Evolutionary conservation across 2,888 invertebrate species (phyloP), one percentile per base, ranked within the genome.

Genomic region (Brachyptera putata): DNA sequence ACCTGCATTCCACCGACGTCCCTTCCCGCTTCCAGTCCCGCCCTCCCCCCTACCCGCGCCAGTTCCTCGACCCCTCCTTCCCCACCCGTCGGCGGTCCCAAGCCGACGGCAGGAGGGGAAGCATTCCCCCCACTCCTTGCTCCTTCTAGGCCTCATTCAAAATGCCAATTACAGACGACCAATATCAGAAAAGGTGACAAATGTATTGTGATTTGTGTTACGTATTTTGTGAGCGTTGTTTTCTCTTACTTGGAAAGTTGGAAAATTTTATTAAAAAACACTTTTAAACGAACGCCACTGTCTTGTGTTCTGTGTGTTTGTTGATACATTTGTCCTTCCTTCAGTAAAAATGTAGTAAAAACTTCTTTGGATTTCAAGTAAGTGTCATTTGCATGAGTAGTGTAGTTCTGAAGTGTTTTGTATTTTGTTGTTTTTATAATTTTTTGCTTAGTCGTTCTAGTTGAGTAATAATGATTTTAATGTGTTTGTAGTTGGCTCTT

Each of bases 1-100:
- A 48, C 58, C 36, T 58, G 36, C 43, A n/a, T 61, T 41, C 50
- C 57, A 16, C n/a, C 49, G 14, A 61, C 22, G 56, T 63, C 43
- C 63, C 63, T 24, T 18, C 43, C 21, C 61, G 61, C 3, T 63
- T 61, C 41, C 11, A 57, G 21, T 57, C 60, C 14, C 61, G 53
- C 11, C 60, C 56, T n/a, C 58, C 37, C 11, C 53, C 53, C 53
- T 34, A 3, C 34, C 53, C 34, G 11, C 30, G 37, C 11, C 25
- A 25, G n/a, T n/a, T n/a, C 49, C 49, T 25, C 26, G 22, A 16
- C 43, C 18, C 21, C 43, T 43, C 14, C 30, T 7, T 7, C 11
- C 30, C 30, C 5, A 7, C 30, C 11, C 30, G 7, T 30, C 30
- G 30, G 11, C 30, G 30, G n/a, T n/a, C n/a, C n/a, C n/a, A n/a